phyloP scores from a whole-genome alignment of 1,140 invertebrate genomes.

The Micrasema minimum region DNA sequence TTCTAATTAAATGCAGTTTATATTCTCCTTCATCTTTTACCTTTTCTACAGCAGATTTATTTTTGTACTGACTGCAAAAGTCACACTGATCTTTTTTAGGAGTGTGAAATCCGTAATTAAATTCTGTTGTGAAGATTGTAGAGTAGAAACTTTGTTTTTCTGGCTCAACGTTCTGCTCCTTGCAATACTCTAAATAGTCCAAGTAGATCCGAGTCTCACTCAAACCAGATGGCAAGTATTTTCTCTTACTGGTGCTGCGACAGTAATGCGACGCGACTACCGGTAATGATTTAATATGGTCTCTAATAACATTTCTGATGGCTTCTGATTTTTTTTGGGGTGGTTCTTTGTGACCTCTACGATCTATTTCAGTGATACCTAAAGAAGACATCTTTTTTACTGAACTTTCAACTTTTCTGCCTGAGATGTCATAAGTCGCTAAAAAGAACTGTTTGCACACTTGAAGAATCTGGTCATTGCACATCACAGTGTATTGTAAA shows the following conservation, averaged over 20 bases:
- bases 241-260: neutral
- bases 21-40: neutral
- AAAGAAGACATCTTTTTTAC: conserved; percentile 3
- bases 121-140: neutral
- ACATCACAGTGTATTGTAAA: neutral
- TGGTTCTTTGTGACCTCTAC: conserved; percentile 6
- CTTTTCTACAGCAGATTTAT: neutral
- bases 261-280: neutral
- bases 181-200: conserved; percentile 9
- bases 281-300: conserved; percentile 5
- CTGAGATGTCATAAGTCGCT: conserved; percentile 1
- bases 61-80: neutral
- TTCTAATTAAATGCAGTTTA: conserved; percentile 2
- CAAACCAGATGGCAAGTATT: conserved; percentile 2
- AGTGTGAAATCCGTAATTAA: neutral
- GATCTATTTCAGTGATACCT: conserved; percentile 2
- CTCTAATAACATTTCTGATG: neutral
- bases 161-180: neutral
- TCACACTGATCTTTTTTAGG: neutral
- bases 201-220: neutral
- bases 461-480: neutral
- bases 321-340: neutral
- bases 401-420: conserved; percentile 5
- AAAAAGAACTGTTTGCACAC: conserved; percentile 19
- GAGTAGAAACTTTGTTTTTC: neutral